Base-by-base conservation (phyloP, 2,888 invertebrate genomes). In the Colletes collaris region DNA sequence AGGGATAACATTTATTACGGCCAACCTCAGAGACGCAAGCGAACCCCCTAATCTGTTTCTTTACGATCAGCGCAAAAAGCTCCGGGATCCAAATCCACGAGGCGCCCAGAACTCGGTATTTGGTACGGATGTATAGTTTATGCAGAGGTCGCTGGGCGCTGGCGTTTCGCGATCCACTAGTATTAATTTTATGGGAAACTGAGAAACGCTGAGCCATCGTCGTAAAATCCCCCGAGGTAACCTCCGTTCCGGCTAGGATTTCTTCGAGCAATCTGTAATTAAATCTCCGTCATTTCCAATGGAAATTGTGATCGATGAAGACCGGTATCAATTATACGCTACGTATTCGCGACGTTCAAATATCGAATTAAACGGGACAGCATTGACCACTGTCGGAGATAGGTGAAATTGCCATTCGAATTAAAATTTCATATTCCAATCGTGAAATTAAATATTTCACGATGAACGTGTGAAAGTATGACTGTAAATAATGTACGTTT, bases 191-290 rank as follows among this genome's bases (percentile, higher is more conserved):
- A 80, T 37, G 73, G 46, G 56, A 60, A 49, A 53, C 66, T 50
- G 65, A 66, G 72, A 74, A 82, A 73, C 59, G 69, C 73, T 66
- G 76, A 73, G 66, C 63, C 55, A 69, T 74, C 72, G 19, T 70
- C 70, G 75, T 64, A 76, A 78, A 66, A 27, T 62, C 60, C 10
- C 10, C 3, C 19, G 5, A 37, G 27, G 46, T 59, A 66, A 55
- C 40, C 16, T 19, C n/a, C 4, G 62, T 7, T 10, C 16, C n/a
- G 64, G n/a, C 13, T 68, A 55, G 65, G 50, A 67, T 75, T 69
- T 83, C 56, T 83, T 60, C 44, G 44, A 44, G 53, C 58, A 66
- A 81, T 84, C 68, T 76, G 40, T 79, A 84, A 84, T 76, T 81
- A 84, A 70, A 78, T 81, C 76, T 62, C 59, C 71, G 69, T 70